These are phyloP conservation scores for Drosophila macrospina DNA, from an alignment of 2,888 invertebrate genomes.

Conservation along the genomic window DNA sequence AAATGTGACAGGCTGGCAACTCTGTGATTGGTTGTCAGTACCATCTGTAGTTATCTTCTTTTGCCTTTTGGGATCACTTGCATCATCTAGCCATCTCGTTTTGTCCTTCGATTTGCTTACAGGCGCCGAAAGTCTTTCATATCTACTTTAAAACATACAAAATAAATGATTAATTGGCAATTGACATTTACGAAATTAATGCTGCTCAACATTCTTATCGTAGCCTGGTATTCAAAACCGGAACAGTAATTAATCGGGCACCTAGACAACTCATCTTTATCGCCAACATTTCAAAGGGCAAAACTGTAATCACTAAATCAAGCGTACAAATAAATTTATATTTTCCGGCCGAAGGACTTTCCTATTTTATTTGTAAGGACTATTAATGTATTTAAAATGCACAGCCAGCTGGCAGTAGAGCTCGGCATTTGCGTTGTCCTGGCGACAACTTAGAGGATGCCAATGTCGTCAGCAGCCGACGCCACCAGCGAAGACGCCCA, in stretches of 20 bases:
- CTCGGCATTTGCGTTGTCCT: conserved; percentile 16
- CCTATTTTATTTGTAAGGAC: background rate
- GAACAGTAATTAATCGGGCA: conserved; percentile 2
- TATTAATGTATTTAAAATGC: conserved; percentile 65
- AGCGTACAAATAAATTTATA: conserved; percentile 2
- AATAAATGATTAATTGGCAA: no score
- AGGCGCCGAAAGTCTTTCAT: no score
- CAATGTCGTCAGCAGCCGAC: conserved; percentile 48
- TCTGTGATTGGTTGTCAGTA: background rate
- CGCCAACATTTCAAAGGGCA: background rate
- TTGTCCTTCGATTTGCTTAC: background rate
- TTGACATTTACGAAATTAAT: background rate
- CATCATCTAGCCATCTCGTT: background rate
- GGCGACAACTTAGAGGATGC: conserved; percentile 30
- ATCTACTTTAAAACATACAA: no score
- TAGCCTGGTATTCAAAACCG: background rate
- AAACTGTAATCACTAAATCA: background rate
- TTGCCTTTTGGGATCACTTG: background rate
- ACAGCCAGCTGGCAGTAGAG: conserved; percentile 39
- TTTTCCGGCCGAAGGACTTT: background rate
- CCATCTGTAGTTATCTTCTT: background rate
- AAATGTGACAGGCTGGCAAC: conserved; percentile 1
- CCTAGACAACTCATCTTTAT: conserved; percentile 6
- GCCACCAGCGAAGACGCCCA: conserved; percentile 35
- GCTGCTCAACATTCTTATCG: background rate